Evolutionary conservation across 2,888 invertebrate genomes (phyloP), one percentile per base, ranked within the genome.

Genomic region (Reticulitermes lucifugus): DNA sequence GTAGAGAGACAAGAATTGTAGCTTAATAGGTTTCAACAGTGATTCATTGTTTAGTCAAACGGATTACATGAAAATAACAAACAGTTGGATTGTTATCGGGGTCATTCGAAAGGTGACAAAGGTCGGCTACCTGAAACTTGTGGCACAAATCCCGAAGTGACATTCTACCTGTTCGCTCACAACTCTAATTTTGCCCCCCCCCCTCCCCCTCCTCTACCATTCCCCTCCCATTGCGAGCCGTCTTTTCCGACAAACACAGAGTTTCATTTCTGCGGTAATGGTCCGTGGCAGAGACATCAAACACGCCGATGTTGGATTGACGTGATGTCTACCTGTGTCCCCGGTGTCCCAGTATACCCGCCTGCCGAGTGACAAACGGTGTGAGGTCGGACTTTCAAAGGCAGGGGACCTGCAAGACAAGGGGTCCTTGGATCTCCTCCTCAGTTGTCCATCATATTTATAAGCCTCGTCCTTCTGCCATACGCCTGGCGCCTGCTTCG

Each of bases 281-380:
- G 85, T n/a, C 82, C 85, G 77, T 85, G 82, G 71, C 85, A 82
- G 80, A 82, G 85, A 85, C 82, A 81, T 85, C 82, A 85, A 85
- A 85, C 73, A 85, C 43, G 51, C 85, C 85, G 85, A 22, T 59
- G 59, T 46, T 25, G 43, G 65, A 35, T 55, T 18, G 55, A 55
- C 55, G 65, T 65, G n/a, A 65, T 65, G 65, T 25, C 65, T 84
- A 59, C 79, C 79, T 79, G 79, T 75, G 79, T 70, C 82, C 81
- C 35, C 51, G 46, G 43, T 22, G 55, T 59, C 35, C 83, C 29
- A 35, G 83, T 41, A 41, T 22, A n/a, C 65, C 71, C 73, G 60
- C 82, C 85, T 77, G 85, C 77, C 73, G 85, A 75, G 85, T 85
- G 85, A 85, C 85, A 85, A 85, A 85, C 85, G 85, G 73, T 80